Conservation (phyloP, 2,888 invertebrate genomes). For the Plusia festucae region DNA sequence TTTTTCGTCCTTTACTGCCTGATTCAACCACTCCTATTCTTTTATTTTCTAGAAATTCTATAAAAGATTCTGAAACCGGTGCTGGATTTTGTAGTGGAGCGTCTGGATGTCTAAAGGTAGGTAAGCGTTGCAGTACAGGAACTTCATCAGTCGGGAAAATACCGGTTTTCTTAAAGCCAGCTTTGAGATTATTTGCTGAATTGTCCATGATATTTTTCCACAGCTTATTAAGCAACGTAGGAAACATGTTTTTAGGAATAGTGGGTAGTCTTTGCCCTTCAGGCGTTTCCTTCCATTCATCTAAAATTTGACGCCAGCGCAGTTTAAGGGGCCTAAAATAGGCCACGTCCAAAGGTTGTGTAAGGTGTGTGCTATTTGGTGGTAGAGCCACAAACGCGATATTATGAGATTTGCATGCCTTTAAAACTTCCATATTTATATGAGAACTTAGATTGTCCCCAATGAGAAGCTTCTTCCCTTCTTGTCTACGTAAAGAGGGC, state of each 20-base stretch:
- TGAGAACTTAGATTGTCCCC: slow-evolving; percentile 25
- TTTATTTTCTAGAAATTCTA: slow-evolving; percentile 7
- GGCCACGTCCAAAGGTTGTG: slow-evolving; percentile 26
- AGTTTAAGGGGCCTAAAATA: slow-evolving; percentile 32
- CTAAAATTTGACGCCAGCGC: slow-evolving; percentile 19
- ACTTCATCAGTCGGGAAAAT: slow-evolving; percentile 23
- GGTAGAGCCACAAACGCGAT: slow-evolving; percentile 23
- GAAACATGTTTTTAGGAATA: slow-evolving; percentile 45
- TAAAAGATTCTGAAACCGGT: no score
- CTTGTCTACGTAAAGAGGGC: slow-evolving; percentile 21
- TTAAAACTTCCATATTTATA: slow-evolving; percentile 18
- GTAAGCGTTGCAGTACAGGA: slow-evolving; percentile 24
- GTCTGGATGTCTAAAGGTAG: slow-evolving; percentile 3
- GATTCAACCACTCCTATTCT: no score
- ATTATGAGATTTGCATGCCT: slow-evolving; percentile 17
- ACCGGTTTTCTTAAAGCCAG: slow-evolving; percentile 48
- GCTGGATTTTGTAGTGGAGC: no score
- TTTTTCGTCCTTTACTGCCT: no score
- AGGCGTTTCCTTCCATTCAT: slow-evolving; percentile 21
- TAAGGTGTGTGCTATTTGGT: slow-evolving; percentile 24
- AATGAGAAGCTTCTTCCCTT: slow-evolving; percentile 19
- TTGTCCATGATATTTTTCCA: slow-evolving; percentile 43
- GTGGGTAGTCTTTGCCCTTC: slow-evolving; percentile 32
- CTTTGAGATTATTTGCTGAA: slow-evolving; percentile 42
- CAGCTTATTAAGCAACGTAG: slow-evolving; percentile 46